Conservation (phyloP, 1,140 invertebrate species). For the Caerostris darwini region DNA sequence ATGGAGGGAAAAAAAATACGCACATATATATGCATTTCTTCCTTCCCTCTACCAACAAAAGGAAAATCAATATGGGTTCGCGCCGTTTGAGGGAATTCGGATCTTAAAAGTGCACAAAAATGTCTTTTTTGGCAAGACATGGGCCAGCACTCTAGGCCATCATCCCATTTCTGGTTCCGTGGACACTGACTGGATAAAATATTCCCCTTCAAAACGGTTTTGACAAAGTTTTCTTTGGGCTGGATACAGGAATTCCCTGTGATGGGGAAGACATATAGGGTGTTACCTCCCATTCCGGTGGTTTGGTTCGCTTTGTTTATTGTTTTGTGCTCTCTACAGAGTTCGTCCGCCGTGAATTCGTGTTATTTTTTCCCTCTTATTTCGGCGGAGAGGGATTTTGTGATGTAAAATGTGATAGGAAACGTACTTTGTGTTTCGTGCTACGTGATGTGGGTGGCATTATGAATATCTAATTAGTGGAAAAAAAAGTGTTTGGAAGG, state of each 20-base stretch:
- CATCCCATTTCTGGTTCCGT: background rate
- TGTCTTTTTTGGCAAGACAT: constrained; percentile 15
- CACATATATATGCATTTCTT: background rate
- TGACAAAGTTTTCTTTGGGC: constrained; percentile 3
- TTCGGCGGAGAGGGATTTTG: background rate
- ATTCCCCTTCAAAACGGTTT: constrained; percentile 7
- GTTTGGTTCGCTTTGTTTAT: background rate
- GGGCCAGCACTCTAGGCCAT: constrained; percentile 39
- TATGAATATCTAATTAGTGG: background rate
- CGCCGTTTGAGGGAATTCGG: constrained; percentile 11
- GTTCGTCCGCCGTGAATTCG: background rate
- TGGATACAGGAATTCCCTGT: background rate
- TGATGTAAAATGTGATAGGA: background rate
- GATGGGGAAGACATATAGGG: constrained; percentile 27
- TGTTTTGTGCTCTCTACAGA: background rate
- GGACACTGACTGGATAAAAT: constrained; percentile 15
- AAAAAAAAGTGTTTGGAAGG: background rate
- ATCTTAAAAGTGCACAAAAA: constrained; percentile 43
- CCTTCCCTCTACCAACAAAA: constrained; percentile 25
- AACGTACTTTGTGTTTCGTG: too few species aligned
- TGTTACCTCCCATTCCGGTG: background rate
- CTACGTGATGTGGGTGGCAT: too few species aligned
- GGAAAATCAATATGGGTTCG: background rate
- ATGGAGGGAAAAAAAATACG: background rate
- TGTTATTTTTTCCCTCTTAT: background rate